Evolutionary conservation across 1,140 invertebrate species (phyloP).

Genomic region (Elymnias hypermnestra): DNA sequence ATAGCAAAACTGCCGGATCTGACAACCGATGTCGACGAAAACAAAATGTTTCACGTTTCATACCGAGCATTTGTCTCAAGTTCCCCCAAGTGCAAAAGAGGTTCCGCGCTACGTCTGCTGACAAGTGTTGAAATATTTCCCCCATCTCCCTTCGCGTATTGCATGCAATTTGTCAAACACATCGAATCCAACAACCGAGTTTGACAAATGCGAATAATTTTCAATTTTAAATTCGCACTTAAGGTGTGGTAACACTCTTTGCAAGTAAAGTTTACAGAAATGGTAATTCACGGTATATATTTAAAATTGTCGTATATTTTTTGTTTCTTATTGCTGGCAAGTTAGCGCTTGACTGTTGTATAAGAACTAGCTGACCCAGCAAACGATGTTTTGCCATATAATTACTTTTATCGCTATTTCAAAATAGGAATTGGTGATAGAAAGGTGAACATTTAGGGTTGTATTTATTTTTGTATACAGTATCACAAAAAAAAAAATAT

Average conservation of each 20-base stretch:
- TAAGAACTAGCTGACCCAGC: too few species aligned
- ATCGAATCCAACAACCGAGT: slow-evolving; percentile 16
- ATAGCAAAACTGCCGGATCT: slow-evolving; percentile 19
- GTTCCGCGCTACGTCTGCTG: slow-evolving; percentile 26
- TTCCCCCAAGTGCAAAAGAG: slow-evolving; percentile 31
- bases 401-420: too few species aligned
- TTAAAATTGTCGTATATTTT: too few species aligned
- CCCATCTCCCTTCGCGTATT: slow-evolving; percentile 22
- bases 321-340: too few species aligned
- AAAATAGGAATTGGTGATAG: too few species aligned
- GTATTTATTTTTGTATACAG: too few species aligned
- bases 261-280: too few species aligned
- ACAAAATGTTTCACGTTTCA: slow-evolving; percentile 38
- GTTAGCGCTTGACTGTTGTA: too few species aligned
- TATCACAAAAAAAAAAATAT: too few species aligned
- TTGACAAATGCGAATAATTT: slow-evolving; percentile 21
- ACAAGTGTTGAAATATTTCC: slow-evolving; percentile 32
- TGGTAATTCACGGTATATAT: not conserved
- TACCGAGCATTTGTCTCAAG: slow-evolving; percentile 32
- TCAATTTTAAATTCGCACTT: slow-evolving; percentile 15
- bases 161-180: slow-evolving; percentile 40
- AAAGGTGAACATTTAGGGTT: too few species aligned
- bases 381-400: too few species aligned
- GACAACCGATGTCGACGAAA: slow-evolving; percentile 16
- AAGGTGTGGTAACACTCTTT: too few species aligned